Evolutionary conservation across 2,113 vertebrate species (phyloP), one percentile per base, ranked within the genome.

Genomic region (Tupaia chinensis): DNA sequence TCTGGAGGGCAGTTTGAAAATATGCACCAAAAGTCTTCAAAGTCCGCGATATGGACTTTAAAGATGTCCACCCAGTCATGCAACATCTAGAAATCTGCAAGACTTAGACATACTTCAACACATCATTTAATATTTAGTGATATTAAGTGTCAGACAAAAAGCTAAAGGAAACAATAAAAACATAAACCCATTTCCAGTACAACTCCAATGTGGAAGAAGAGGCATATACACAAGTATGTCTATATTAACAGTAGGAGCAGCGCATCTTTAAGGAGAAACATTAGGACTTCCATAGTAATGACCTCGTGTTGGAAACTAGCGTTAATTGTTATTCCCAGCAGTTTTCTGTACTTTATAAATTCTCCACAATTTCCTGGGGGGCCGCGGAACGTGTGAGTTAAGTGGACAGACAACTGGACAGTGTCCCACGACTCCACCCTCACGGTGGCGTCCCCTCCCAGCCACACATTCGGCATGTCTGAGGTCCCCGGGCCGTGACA

Each of bases 61-160:
- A 34, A 93, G 72, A 92, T 89, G 76, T 84, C 17, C 20, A 65
- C 54, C 6, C 54, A 25, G 70, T 27, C 8, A 20, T 25, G 63
- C 34, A 56, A 92, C n/a, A 44, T 88, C 32, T 69, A 96, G 69
- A 90, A 79, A 84, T 58, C 70, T 81, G 65, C 44, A 76, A 93
- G n/a, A 22, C 23, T 34, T 27, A 66, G 22, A 95, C 93, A 79
- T 78, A 83, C 72, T 72, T 92, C 25, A 70, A 69, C 60, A 83
- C 25, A 53, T 86, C 69, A 73, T 68, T 88, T 91, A 70, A 16
- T 93, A 82, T 91, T 82, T 89, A 84, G 84, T 92, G 32, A 60
- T 32, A 44, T 89, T 94, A 80, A 44, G 66, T 93, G n/a, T 83
- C 76, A 87, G 83, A 17, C 12, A 23, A 61, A 77, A 87, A 89